Conservation (phyloP, 2,888 invertebrate species). For the Liopterus haemorrhoidalis region DNA sequence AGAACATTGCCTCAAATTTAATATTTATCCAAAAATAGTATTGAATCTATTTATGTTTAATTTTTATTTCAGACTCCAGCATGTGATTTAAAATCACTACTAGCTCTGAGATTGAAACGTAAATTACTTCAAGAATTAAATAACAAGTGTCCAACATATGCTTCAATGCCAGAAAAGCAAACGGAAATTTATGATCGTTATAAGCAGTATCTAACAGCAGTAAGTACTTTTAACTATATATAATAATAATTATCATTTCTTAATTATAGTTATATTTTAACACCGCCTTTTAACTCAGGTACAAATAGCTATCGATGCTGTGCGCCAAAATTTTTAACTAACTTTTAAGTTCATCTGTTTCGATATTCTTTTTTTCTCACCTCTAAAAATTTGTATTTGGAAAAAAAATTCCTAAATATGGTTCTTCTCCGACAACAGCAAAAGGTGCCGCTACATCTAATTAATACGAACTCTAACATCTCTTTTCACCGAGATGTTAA, state of each 20-base stretch:
- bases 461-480: too few relatives aligned
- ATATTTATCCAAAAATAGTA: too few relatives aligned
- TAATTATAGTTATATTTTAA: conserved; percentile 7
- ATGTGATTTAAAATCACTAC: conserved; percentile 78
- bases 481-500: too few relatives aligned
- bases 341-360: conserved; percentile 8
- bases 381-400: too few relatives aligned
- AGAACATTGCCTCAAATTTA: too few relatives aligned
- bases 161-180: conserved; percentile 60
- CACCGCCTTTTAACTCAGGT: conserved; percentile 14
- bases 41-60: conserved; percentile 12
- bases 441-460: too few relatives aligned
- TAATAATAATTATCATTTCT: conserved; percentile 13
- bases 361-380: conserved; percentile 6
- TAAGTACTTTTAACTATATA: too few relatives aligned
- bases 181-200: conserved; percentile 71
- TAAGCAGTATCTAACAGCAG: conserved; percentile 72
- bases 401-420: too few relatives aligned
- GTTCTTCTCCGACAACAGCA: too few relatives aligned
- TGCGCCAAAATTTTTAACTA: too few relatives aligned
- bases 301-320: too few relatives aligned
- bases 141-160: conserved; percentile 61
- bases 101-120: conserved; percentile 81
- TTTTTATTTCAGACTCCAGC: conserved; percentile 67
- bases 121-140: conserved; percentile 70